These are phyloP conservation scores for Melinaea menophilus DNA, from an alignment of 2,888 invertebrate species.

Conservation along the genomic window DNA sequence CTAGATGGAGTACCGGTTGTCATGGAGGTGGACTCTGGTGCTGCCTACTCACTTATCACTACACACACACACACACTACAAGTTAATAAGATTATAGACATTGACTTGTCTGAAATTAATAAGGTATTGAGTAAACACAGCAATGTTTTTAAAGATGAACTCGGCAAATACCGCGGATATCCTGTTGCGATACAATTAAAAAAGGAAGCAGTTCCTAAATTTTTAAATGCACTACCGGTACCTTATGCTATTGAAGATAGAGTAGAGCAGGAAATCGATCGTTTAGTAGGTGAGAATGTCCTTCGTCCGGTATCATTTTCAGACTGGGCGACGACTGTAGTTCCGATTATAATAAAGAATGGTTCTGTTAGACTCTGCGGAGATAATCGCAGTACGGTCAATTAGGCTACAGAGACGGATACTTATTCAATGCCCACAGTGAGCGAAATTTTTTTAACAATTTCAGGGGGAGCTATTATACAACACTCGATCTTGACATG, in stretches of 20 bases:
- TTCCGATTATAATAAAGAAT: too few relatives aligned
- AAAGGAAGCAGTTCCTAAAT: background rate
- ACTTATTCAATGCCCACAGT: conserved; percentile 17
- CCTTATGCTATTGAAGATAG: too few relatives aligned
- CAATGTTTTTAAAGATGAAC: background rate
- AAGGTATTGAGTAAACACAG: background rate
- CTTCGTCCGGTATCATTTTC: too few relatives aligned
- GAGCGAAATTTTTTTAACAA: conserved; percentile 9
- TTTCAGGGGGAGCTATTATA: conserved; percentile 9
- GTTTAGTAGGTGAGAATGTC: too few relatives aligned
- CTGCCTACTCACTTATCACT: background rate
- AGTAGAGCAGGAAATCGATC: too few relatives aligned
- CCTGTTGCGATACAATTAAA: background rate
- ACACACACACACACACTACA: too few relatives aligned
- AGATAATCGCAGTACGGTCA: conserved; percentile 10
- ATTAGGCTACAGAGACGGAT: conserved; percentile 10
- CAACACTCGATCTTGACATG: conserved; percentile 6
- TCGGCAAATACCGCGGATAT: background rate
- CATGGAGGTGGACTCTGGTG: background rate
- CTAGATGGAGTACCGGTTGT: too few relatives aligned
- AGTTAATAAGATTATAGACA: background rate
- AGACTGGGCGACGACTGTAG: too few relatives aligned
- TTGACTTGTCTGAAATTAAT: too few relatives aligned
- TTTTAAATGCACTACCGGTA: background rate
- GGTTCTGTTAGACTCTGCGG: too few relatives aligned